Conservation (phyloP, 2,113 vertebrate species). For the Grammomys dolichurus region DNA sequence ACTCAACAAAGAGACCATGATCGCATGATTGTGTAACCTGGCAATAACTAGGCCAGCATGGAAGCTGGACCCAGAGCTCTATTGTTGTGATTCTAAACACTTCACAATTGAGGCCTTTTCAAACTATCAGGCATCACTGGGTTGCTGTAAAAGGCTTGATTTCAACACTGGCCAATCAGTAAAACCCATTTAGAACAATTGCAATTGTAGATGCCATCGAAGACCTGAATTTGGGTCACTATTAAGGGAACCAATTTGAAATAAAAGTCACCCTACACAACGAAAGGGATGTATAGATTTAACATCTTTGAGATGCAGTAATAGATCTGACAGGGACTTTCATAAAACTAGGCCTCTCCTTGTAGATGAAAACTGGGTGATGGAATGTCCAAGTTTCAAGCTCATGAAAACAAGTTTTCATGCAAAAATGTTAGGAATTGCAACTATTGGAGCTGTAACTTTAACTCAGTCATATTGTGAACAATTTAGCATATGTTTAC, state of each 20-base stretch:
- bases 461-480: neutral
- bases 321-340: neutral
- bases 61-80: neutral
- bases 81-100: neutral
- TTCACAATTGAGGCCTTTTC: neutral
- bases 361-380: conserved; percentile 10
- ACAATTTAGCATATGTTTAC: conserved; percentile 15
- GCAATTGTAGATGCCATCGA: conserved; percentile 28
- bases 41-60: neutral
- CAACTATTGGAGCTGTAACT: neutral
- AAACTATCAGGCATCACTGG: conserved; percentile 41
- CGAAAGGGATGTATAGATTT: neutral
- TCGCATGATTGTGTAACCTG: neutral
- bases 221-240: conserved; percentile 28
- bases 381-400: neutral
- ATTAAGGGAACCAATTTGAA: neutral
- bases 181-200: conserved; percentile 45
- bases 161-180: conserved; percentile 29
- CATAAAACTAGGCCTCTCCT: conserved; percentile 33
- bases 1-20: neutral
- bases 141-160: conserved; percentile 30
- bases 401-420: neutral
- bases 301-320: neutral
- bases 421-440: neutral
- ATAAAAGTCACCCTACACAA: conserved; percentile 26